These are phyloP conservation scores for Perca fluviatilis DNA, from an alignment of 2,113 vertebrate species.

Conservation along the genomic window DNA sequence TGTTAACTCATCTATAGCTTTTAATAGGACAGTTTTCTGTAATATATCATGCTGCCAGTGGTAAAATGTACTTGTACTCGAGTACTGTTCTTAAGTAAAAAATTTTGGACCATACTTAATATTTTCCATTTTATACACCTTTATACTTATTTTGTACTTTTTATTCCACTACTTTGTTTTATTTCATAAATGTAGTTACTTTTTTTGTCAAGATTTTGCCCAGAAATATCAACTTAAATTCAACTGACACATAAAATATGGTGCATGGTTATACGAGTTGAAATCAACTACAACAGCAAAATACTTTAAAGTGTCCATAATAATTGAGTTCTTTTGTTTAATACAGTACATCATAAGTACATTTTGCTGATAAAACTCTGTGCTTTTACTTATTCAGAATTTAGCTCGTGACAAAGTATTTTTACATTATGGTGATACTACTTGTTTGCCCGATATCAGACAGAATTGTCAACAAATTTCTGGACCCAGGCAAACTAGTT, in stretches of 20 bases:
- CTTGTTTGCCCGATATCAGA: background rate
- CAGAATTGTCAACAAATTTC: too few relatives aligned
- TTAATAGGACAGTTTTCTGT: conserved; percentile 16
- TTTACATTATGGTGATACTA: background rate
- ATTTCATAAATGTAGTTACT: background rate
- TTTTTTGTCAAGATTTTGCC: background rate
- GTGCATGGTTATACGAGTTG: background rate
- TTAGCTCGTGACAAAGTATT: background rate
- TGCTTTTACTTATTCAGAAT: background rate
- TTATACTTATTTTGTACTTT: background rate
- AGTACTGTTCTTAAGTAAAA: background rate
- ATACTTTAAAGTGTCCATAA: background rate
- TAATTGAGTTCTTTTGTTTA: background rate
- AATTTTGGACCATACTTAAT: background rate
- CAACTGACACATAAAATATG: background rate
- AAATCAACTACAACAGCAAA: background rate
- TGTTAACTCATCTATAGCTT: conserved; percentile 44
- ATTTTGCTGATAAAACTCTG: background rate
- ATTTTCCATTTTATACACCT: background rate
- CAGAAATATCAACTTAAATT: background rate
- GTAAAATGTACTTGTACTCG: background rate
- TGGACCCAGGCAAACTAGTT: too few relatives aligned
- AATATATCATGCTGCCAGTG: background rate
- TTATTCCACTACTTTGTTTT: background rate
- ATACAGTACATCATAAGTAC: background rate